Conservation (phyloP, 1,140 invertebrate genomes). For the Diorhabda elongata region DNA sequence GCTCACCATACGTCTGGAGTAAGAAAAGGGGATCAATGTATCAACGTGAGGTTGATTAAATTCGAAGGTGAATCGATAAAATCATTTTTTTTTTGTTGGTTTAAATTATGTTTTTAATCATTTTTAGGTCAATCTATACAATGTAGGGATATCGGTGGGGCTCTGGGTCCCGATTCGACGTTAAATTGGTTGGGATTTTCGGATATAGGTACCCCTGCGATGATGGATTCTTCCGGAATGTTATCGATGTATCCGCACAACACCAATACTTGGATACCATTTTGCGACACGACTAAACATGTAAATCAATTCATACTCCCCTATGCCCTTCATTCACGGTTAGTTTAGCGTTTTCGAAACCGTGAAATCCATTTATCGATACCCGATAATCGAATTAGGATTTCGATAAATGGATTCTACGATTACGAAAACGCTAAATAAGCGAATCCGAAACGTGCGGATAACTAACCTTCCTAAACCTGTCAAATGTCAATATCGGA, state of each 20-base stretch:
- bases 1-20: slow-evolving; percentile 66
- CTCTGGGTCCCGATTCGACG: slow-evolving; percentile 65
- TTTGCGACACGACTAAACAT: slow-evolving; percentile 67
- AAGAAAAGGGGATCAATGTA: slow-evolving; percentile 53
- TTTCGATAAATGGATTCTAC: too few species aligned
- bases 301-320: slow-evolving; percentile 46
- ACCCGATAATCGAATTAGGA: too few species aligned
- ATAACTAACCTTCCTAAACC: too few species aligned
- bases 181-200: slow-evolving; percentile 80
- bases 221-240: slow-evolving; percentile 64
- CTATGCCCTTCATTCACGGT: too few species aligned
- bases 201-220: slow-evolving; percentile 70
- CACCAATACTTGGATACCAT: slow-evolving; percentile 71
- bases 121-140: slow-evolving; percentile 44
- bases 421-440: too few species aligned
- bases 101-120: slow-evolving; percentile 3
- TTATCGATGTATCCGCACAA: slow-evolving; percentile 60
- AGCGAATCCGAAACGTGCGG: too few species aligned
- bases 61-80: background rate
- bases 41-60: slow-evolving; percentile 49
- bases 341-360: too few species aligned
- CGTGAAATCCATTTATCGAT: too few species aligned
- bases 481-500: too few species aligned
- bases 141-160: slow-evolving; percentile 56
- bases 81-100: background rate